These are phyloP conservation scores for Aphelenchoides fujianensis DNA, from an alignment of 1,140 invertebrate genomes.

Conservation along the genomic window DNA sequence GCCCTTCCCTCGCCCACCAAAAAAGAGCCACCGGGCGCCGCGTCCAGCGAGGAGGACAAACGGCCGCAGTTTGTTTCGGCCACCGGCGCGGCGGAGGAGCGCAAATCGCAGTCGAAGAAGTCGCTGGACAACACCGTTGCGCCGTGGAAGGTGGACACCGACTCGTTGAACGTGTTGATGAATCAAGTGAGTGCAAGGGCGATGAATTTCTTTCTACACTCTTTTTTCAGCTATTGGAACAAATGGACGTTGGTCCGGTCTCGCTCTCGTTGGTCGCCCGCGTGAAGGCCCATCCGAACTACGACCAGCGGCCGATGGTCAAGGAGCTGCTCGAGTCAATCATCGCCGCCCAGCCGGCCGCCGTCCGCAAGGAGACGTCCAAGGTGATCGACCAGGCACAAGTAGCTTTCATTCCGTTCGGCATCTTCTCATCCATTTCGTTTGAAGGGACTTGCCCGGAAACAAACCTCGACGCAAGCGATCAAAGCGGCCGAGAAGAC, in stretches of 20 bases:
- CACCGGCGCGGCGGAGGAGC: conserved; percentile 24
- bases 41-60: conserved; percentile 23
- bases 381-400: conserved; percentile 57
- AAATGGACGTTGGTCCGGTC: conserved; percentile 61
- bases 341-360: conserved; percentile 53
- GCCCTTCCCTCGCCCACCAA: conserved; percentile 17
- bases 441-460: conserved; percentile 17
- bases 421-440: neutral
- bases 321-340: conserved; percentile 61
- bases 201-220: conserved; percentile 13
- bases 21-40: conserved; percentile 3
- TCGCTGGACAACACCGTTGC: neutral
- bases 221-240: conserved; percentile 52
- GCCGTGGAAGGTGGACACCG: conserved; percentile 52
- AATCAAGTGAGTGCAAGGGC: conserved; percentile 47
- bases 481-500: conserved; percentile 5
- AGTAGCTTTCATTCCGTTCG: conserved; percentile 19
- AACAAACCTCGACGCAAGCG: conserved; percentile 22
- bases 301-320: conserved; percentile 59
- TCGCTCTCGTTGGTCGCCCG: conserved; percentile 55
- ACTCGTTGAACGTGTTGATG: conserved; percentile 60
- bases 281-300: conserved; percentile 58
- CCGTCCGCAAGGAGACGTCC: conserved; percentile 57
- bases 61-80: conserved; percentile 20
- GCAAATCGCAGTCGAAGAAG: conserved; percentile 12